A percentile compares a stretch with the other conserved stretches of the same genome.
These are phyloP conservation scores for Pseudococcus longispinus DNA, from an alignment of 2,888 invertebrate genomes.

Conservation along the genomic window DNA sequence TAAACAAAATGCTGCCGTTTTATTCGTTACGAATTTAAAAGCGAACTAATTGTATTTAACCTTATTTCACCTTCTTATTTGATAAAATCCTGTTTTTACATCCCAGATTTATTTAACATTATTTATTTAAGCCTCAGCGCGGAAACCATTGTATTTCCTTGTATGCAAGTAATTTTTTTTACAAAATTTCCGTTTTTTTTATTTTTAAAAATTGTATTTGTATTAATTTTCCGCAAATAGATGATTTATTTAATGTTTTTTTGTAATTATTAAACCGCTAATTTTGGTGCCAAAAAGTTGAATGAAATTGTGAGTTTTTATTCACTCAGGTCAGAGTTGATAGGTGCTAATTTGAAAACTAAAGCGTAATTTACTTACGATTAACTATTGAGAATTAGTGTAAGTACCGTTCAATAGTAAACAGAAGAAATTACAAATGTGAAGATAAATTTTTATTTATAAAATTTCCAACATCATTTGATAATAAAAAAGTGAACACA, in stretches of 20 bases:
- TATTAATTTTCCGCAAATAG: slow-evolving; percentile 9
- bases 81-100: background rate
- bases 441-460: too few relatives aligned
- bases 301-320: too few relatives aligned
- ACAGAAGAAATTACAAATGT: too few relatives aligned
- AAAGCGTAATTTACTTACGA: too few relatives aligned
- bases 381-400: too few relatives aligned
- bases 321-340: too few relatives aligned
- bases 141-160: background rate
- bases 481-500: too few relatives aligned
- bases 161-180: slow-evolving; percentile 5
- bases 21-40: background rate
- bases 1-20: slow-evolving; percentile 63
- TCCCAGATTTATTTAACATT: slow-evolving; percentile 18
- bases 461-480: background rate
- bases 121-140: background rate
- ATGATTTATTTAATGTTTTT: background rate
- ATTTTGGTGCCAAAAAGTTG: too few relatives aligned
- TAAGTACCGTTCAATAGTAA: too few relatives aligned
- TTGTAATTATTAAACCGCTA: too few relatives aligned
- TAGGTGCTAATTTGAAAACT: too few relatives aligned
- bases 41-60: slow-evolving; percentile 18
- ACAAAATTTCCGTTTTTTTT: slow-evolving; percentile 32
- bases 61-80: background rate
- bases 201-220: slow-evolving; percentile 30